A percentile compares a stretch with the other conserved stretches of the same genome.
Conservation (phyloP, 2,797 vertebrate species). For the Typhlichthys subterraneus region DNA sequence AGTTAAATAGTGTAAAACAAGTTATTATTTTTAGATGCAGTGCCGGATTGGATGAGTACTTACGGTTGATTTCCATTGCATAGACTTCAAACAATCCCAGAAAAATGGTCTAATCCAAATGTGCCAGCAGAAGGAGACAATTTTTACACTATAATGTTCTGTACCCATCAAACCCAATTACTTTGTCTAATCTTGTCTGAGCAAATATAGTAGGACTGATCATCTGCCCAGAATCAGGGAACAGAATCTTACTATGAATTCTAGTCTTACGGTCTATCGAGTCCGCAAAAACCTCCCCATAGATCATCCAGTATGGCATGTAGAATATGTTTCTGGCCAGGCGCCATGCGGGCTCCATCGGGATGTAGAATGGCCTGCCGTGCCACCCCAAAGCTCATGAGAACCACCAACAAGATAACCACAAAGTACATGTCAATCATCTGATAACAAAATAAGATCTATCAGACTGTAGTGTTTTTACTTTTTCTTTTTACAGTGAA, state of each 20-base stretch:
- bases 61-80: constrained; percentile 99
- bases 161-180: no score
- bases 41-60: constrained; percentile 69
- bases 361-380: constrained; percentile 97
- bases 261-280: constrained; percentile 99
- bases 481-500: not conserved
- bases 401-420: constrained; percentile 98
- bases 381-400: constrained; percentile 98
- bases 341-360: constrained; percentile 96
- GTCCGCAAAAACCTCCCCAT: constrained; percentile 99
- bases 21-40: constrained; percentile 3
- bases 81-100: constrained; percentile 83
- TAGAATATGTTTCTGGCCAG: constrained; percentile 99
- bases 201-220: constrained; percentile 65
- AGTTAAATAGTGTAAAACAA: not conserved
- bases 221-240: constrained; percentile 94
- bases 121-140: constrained; percentile 59
- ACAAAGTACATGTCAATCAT: constrained; percentile 99
- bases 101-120: constrained; percentile 35
- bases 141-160: constrained; percentile 14
- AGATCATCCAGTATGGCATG: constrained; percentile 99
- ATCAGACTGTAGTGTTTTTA: constrained; percentile 1
- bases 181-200: constrained; percentile 7
- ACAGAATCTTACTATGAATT: constrained; percentile 99
- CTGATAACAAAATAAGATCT: constrained; percentile 62